Evolutionary conservation across 2,797 vertebrate species (phyloP).

Genomic region (Anguilla pacifica): DNA sequence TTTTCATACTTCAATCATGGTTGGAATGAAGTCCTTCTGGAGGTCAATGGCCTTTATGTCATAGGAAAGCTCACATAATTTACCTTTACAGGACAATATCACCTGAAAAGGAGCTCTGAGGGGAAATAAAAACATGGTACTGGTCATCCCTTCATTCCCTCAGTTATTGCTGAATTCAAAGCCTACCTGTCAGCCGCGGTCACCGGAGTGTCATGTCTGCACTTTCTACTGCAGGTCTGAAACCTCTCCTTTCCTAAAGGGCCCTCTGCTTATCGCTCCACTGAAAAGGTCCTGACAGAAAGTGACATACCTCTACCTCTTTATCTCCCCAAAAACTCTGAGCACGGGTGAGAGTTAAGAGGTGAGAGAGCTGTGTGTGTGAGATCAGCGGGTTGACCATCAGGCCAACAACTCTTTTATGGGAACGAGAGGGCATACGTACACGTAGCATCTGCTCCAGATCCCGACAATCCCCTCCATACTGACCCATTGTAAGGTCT

Average conservation of each 20-base stretch:
- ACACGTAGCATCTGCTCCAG: conserved; percentile 38
- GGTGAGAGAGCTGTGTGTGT: not conserved
- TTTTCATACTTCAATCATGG: not conserved
- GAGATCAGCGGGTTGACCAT: conserved; percentile 14
- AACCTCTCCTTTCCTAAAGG: not conserved
- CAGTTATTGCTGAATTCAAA: not conserved
- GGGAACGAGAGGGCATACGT: conserved; percentile 37
- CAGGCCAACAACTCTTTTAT: conserved; percentile 26
- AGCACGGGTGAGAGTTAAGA: conserved; percentile 10
- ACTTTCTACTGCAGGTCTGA: not conserved
- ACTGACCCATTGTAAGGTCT: not conserved
- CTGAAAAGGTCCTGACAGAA: conserved; percentile 30
- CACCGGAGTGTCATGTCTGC: not conserved
- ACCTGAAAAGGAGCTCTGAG: not conserved
- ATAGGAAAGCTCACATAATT: not conserved
- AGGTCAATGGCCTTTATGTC: not conserved
- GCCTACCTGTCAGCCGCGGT: not conserved
- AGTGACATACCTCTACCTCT: conserved; percentile 39
- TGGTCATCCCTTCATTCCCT: not conserved
- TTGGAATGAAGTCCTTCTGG: not conserved
- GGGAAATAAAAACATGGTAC: not conserved
- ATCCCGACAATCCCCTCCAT: conserved; percentile 37
- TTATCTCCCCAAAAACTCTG: conserved; percentile 42
- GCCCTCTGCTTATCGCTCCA: not conserved
- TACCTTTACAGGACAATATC: not conserved